phyloP scores from a whole-genome alignment of 2,797 vertebrate species.

The Sphaeramia orbicularis region DNA sequence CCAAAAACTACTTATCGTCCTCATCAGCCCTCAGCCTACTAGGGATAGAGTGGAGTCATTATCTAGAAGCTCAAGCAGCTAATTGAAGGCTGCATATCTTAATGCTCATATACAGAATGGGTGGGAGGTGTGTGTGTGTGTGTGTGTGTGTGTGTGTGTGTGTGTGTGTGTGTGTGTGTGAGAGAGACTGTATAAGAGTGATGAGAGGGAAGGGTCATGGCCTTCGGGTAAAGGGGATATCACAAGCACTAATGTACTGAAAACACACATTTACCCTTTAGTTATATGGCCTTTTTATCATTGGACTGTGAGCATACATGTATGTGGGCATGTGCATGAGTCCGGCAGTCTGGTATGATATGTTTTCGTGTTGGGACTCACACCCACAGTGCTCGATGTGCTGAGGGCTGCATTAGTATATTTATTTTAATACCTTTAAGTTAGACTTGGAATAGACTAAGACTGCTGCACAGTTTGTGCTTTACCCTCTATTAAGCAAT shows the following conservation, averaged over 20 bases:
- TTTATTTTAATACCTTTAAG: conserved; percentile 4
- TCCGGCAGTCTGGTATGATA: conserved; percentile 35
- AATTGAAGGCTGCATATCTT: conserved; percentile 76
- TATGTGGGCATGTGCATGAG: conserved; percentile 12
- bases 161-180: conserved; percentile 6
- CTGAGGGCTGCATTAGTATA: conserved; percentile 4
- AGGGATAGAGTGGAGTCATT: conserved; percentile 57
- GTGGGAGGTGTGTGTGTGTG: conserved; percentile 15
- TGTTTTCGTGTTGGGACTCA: conserved; percentile 13
- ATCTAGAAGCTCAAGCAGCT: conserved; percentile 68
- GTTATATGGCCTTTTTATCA: conserved; percentile 44
- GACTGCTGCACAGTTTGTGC: background rate
- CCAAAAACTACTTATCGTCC: conserved; percentile 59
- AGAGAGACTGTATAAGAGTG: background rate
- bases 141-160: conserved; percentile 10
- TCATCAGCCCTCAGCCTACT: conserved; percentile 49
- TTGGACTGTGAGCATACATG: conserved; percentile 6
- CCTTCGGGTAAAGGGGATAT: conserved; percentile 37
- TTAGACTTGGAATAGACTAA: conserved; percentile 6
- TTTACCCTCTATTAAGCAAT: background rate
- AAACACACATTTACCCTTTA: conserved; percentile 53
- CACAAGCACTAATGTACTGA: conserved; percentile 51
- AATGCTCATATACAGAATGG: conserved; percentile 45
- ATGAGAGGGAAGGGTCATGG: conserved; percentile 32
- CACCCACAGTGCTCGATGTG: conserved; percentile 3